Percentiles rank a stretch among this genome's conserved stretches.
Evolutionary conservation across 1,140 invertebrate species (phyloP).

Genomic region (Danaus plexippus): DNA sequence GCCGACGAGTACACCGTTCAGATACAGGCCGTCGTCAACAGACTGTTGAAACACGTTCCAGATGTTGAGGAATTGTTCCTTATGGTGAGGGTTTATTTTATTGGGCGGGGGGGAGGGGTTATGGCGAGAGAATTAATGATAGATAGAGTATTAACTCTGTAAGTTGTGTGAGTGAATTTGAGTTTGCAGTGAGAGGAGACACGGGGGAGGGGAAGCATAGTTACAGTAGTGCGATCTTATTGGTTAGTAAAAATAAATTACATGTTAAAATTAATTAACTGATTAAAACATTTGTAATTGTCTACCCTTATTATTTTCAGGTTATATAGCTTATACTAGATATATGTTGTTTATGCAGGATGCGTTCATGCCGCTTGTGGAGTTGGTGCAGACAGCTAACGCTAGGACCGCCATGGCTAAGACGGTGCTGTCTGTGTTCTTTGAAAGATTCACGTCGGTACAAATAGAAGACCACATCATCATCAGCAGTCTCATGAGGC

Average conservation of each 20-base stretch:
- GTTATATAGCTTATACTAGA: too few species aligned
- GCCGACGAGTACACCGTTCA: slow-evolving; percentile 86
- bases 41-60: slow-evolving; percentile 80
- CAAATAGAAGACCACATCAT: slow-evolving; percentile 86
- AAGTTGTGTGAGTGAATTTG: too few species aligned
- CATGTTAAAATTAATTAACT: too few species aligned
- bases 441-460: slow-evolving; percentile 40
- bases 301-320: too few species aligned
- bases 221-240: too few species aligned
- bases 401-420: slow-evolving; percentile 89
- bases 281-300: too few species aligned
- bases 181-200: too few species aligned
- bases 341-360: slow-evolving; percentile 73
- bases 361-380: slow-evolving; percentile 90
- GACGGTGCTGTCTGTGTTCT: slow-evolving; percentile 82
- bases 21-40: slow-evolving; percentile 83
- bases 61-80: slow-evolving; percentile 85
- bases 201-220: too few species aligned
- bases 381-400: slow-evolving; percentile 89
- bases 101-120: background rate
- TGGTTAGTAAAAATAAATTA: too few species aligned
- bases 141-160: too few species aligned
- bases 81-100: slow-evolving; percentile 74
- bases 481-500: slow-evolving; percentile 88
- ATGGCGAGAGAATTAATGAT: too few species aligned